A percentile compares a stretch with the other conserved stretches of the same genome.
Conservation (phyloP, 2,797 vertebrate species). For the Chiloscyllium punctatum region DNA sequence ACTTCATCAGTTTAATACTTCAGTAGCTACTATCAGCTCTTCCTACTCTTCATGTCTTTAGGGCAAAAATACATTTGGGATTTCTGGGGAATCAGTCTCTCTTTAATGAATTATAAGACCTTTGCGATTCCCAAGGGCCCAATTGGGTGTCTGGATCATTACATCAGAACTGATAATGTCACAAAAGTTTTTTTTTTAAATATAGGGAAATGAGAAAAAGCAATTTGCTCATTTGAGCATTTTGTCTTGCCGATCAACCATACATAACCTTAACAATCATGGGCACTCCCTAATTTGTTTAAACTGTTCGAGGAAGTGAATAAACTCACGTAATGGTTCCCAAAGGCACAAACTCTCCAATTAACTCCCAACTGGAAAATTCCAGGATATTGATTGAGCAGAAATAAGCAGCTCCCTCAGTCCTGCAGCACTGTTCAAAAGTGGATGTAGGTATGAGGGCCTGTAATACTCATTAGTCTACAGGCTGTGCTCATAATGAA, state of each 20-base stretch:
- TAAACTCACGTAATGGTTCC: slow-evolving; percentile 21
- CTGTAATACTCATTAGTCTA: not conserved
- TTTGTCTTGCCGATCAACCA: not conserved
- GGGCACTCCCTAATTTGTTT: not conserved
- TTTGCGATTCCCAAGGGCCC: not conserved
- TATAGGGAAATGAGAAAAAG: not conserved
- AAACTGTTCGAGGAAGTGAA: slow-evolving; percentile 6
- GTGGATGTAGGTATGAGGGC: not conserved
- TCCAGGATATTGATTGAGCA: slow-evolving; percentile 23
- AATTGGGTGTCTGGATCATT: not conserved
- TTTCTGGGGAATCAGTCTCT: not conserved
- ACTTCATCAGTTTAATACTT: slow-evolving; percentile 16
- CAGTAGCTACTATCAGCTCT: not conserved
- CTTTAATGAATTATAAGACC: not conserved
- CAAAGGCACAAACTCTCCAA: slow-evolving; percentile 7
- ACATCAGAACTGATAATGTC: not conserved
- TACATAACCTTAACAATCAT: not conserved
- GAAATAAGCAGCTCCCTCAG: not conserved
- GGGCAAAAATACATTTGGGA: not conserved
- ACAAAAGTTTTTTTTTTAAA: not conserved
- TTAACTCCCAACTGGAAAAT: not conserved
- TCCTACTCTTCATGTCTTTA: not conserved
- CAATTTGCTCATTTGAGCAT: not conserved
- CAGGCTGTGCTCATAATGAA: not conserved
- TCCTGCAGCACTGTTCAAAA: not conserved